Evolutionary conservation across 1,140 invertebrate species (phyloP).

Genomic region (Thrips palmi): DNA sequence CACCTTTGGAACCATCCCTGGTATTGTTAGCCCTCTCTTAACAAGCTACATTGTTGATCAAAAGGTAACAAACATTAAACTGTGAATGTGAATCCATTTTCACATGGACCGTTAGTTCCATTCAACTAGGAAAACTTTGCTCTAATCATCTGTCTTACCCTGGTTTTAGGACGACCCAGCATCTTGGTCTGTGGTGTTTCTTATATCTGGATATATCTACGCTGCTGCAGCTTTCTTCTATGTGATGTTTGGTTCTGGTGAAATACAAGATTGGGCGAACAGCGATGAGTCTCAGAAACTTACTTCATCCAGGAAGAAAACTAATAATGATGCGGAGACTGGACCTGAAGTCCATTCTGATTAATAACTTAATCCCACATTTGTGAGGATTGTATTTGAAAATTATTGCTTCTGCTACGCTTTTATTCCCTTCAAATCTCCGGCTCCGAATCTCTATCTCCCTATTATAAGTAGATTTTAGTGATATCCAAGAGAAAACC

Average conservation of each 20-base stretch:
- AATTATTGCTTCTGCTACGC: no score
- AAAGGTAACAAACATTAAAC: conserved; percentile 28
- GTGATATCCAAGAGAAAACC: no score
- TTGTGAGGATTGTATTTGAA: no score
- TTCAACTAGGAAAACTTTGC: not conserved
- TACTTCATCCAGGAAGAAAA: not conserved
- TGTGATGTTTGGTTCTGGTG: conserved; percentile 28
- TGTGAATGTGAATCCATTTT: not conserved
- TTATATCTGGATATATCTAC: conserved; percentile 29
- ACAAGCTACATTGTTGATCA: conserved; percentile 57
- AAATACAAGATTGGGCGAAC: conserved; percentile 27
- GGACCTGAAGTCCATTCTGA: no score
- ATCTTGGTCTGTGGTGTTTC: conserved; percentile 37
- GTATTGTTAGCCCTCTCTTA: conserved; percentile 64
- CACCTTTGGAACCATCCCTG: conserved; percentile 71
- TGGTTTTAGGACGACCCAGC: conserved; percentile 18
- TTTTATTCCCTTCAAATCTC: no score
- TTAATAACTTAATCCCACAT: no score
- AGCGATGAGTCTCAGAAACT: not conserved
- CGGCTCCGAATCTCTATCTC: no score
- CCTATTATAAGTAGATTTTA: no score
- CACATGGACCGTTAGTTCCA: not conserved
- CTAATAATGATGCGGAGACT: no score
- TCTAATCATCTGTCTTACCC: not conserved
- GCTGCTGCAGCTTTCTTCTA: conserved; percentile 29